These are phyloP conservation scores for Chirona hameri DNA, from an alignment of 2,888 invertebrate species.

Conservation along the genomic window DNA sequence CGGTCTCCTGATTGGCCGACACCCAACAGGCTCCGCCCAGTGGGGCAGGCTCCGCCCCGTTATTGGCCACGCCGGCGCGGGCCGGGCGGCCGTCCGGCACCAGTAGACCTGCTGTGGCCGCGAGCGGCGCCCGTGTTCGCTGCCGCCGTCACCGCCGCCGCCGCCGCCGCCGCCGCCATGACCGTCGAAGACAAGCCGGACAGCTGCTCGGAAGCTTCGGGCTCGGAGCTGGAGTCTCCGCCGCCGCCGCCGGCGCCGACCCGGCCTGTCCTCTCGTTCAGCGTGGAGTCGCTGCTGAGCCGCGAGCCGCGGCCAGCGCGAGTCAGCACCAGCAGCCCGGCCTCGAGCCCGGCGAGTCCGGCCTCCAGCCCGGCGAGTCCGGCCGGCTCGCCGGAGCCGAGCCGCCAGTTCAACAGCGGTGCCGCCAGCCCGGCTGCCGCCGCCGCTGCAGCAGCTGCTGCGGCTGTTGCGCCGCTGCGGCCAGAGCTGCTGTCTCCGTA, in stretches of 20 bases:
- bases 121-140: neutral
- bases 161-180: slow-evolving; percentile 25
- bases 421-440: neutral
- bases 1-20: neutral
- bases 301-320: neutral
- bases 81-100: neutral
- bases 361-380: neutral
- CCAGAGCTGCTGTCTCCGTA: neutral
- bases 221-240: neutral
- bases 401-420: neutral
- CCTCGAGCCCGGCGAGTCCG: neutral
- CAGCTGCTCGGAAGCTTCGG: neutral
- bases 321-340: neutral
- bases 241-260: neutral
- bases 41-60: neutral
- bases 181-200: neutral
- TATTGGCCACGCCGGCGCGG: neutral
- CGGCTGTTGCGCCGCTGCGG: neutral
- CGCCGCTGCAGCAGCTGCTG: neutral
- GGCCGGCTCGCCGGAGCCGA: neutral
- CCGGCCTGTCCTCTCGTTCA: slow-evolving; percentile 28
- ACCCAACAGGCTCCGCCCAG: neutral
- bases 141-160: neutral
- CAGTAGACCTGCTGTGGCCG: neutral
- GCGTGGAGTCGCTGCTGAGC: slow-evolving; percentile 32